Evolutionary conservation across 2,113 vertebrate species (phyloP), one percentile per base, ranked within the genome.

Genomic region (Cyphomyrus plagiostoma): DNA sequence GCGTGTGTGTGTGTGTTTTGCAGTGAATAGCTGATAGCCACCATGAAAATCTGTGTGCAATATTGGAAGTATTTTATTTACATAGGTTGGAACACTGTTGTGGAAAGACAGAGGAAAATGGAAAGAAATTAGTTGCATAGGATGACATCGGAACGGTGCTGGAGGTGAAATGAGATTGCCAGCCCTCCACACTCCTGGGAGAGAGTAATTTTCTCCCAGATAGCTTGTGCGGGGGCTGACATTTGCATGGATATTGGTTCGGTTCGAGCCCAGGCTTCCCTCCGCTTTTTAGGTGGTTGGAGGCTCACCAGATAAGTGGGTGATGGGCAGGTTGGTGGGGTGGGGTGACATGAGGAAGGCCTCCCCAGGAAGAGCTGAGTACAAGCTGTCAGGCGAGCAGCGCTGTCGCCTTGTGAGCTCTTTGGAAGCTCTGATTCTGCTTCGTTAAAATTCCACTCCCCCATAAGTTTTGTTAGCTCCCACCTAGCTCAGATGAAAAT

Each of bases 241-340:
- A 74, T 87, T 89, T 88, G 84, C 84, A 62, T 49, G 90, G 86
- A 92, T 89, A 92, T 92, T 45, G 77, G 70, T 90, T 92, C 66
- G 58, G 52, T 90, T 87, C 87, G 48, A 86, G 66, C 11, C 42
- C 9, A 13, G 50, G 45, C 89, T 85, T 85, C 83, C 39, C 46
- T 2, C 84, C 86, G 58, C 17, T 21, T 84, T 84, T 86, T 89
- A 19, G 23, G 56, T 46, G 30, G 58, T 56, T 56, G 15, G 42
- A 7, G 83, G 83, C 70, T 89, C 58, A 49, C 56, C 46, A 58
- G 80, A 89, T 53, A 70, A 70, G 26, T 70, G 62, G 62, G 62
- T 30, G 62, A 26, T 70, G 62, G 26, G 62, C 62, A 70, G 62
- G 62, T 4, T 70, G 62, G 74, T 80, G 30, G 74, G 74, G 35